These are phyloP conservation scores for Linepithema humile DNA, from an alignment of 1,140 invertebrate genomes.

Conservation along the genomic window DNA sequence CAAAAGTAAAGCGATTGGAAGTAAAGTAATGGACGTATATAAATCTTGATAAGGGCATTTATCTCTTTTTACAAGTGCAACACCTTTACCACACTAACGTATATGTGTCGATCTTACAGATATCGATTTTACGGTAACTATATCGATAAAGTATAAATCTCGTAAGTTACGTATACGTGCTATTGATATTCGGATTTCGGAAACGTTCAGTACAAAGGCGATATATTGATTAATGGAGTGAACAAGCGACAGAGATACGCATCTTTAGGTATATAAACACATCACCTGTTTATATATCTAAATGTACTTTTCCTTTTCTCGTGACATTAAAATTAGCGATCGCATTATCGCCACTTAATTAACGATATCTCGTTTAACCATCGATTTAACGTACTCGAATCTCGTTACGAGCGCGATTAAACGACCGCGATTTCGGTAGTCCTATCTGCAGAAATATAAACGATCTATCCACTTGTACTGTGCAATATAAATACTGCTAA, in stretches of 20 bases:
- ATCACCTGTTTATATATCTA: background rate
- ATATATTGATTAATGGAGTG: constrained; percentile 12
- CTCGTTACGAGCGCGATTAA: background rate
- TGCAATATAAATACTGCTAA: constrained; percentile 66
- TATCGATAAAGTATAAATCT: constrained; percentile 29
- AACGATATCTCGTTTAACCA: no score
- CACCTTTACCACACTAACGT: background rate
- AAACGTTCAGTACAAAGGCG: background rate
- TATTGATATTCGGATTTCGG: background rate
- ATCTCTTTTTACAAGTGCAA: background rate
- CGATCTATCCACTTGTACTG: constrained; percentile 49
- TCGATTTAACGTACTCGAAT: constrained; percentile 38
- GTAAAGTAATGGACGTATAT: constrained; percentile 43
- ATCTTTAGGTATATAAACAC: constrained; percentile 20
- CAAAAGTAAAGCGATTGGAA: constrained; percentile 29
- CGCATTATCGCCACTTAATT: no score
- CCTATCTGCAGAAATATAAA: constrained; percentile 62
- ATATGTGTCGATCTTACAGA: background rate
- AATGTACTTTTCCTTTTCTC: background rate
- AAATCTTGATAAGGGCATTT: constrained; percentile 35
- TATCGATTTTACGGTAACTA: constrained; percentile 51
- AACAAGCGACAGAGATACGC: constrained; percentile 46
- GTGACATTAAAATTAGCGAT: constrained; percentile 20
- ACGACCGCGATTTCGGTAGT: constrained; percentile 1
- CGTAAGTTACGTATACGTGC: background rate